Conservation (phyloP, 2,113 vertebrate genomes). For the Uria lomvia region DNA sequence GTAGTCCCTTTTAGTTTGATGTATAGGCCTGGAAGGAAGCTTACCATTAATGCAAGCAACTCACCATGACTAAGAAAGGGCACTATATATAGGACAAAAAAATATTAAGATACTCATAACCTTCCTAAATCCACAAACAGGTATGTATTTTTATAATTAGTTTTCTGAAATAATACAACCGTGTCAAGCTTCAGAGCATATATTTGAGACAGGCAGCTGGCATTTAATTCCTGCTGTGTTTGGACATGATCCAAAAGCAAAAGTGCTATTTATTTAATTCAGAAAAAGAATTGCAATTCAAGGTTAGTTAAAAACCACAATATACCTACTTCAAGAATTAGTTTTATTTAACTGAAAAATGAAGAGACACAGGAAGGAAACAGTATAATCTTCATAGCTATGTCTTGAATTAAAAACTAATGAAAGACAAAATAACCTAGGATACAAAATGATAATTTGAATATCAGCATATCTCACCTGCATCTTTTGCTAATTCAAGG, state of each 20-base stretch:
- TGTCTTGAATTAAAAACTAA: background rate
- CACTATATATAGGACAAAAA: background rate
- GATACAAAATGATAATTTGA: background rate
- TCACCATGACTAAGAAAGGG: background rate
- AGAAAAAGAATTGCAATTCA: background rate
- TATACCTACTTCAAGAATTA: background rate
- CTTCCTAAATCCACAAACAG: background rate
- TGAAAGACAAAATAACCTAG: background rate
- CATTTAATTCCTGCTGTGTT: background rate
- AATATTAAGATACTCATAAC: background rate
- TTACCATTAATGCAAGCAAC: background rate
- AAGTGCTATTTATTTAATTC: background rate
- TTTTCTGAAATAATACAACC: background rate
- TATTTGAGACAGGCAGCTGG: background rate
- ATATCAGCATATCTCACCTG: slow-evolving; percentile 74
- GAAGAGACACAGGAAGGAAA: background rate
- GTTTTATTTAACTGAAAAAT: background rate
- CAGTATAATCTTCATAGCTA: background rate
- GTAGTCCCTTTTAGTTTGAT: background rate
- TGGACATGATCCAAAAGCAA: background rate
- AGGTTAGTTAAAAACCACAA: background rate
- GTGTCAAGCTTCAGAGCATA: background rate
- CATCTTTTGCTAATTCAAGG: slow-evolving; percentile 86
- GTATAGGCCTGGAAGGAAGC: background rate
- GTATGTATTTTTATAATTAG: background rate